These are phyloP conservation scores for Rhopilema esculentum DNA, from an alignment of 30 jellyfish, hydroid and myxozoan species.

Conservation along the genomic window DNA sequence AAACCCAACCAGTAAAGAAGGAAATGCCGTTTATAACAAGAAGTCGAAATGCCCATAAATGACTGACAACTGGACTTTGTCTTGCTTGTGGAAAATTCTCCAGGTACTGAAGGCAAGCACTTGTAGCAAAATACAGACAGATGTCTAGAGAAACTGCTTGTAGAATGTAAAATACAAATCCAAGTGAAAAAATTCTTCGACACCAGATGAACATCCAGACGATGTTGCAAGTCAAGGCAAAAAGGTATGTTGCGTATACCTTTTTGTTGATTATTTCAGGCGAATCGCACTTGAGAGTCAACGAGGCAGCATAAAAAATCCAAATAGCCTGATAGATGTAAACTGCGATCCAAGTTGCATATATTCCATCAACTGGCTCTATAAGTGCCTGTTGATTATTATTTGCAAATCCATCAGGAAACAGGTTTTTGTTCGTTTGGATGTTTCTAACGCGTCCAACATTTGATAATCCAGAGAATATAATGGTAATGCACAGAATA, in stretches of 20 bases:
- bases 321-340: slow-evolving; percentile 41
- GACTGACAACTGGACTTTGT: slow-evolving; percentile 1
- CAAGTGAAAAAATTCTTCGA: slow-evolving; percentile 33
- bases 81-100: slow-evolving; percentile 2
- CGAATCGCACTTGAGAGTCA: slow-evolving; percentile 17
- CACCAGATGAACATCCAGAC: slow-evolving; percentile 55
- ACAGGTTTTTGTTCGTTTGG: slow-evolving; percentile 6
- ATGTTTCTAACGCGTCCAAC: slow-evolving; percentile 26
- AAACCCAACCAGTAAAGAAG: slow-evolving; percentile 62
- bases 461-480: slow-evolving; percentile 41
- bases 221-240: slow-evolving; percentile 29
- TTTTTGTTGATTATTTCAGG: slow-evolving; percentile 46
- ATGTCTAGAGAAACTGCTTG: slow-evolving; percentile 36
- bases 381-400: background rate
- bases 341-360: slow-evolving; percentile 27
- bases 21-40: slow-evolving; percentile 36
- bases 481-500: slow-evolving; percentile 15
- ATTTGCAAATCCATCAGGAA: slow-evolving; percentile 24
- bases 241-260: slow-evolving; percentile 6
- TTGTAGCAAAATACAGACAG: slow-evolving; percentile 29
- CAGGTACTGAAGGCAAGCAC: slow-evolving; percentile 19
- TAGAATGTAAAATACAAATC: slow-evolving; percentile 42
- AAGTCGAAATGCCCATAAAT: slow-evolving; percentile 31
- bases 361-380: slow-evolving; percentile 16
- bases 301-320: slow-evolving; percentile 25